Conservation (phyloP, 2,113 vertebrate genomes). For the Hemiscyllium ocellatum region DNA sequence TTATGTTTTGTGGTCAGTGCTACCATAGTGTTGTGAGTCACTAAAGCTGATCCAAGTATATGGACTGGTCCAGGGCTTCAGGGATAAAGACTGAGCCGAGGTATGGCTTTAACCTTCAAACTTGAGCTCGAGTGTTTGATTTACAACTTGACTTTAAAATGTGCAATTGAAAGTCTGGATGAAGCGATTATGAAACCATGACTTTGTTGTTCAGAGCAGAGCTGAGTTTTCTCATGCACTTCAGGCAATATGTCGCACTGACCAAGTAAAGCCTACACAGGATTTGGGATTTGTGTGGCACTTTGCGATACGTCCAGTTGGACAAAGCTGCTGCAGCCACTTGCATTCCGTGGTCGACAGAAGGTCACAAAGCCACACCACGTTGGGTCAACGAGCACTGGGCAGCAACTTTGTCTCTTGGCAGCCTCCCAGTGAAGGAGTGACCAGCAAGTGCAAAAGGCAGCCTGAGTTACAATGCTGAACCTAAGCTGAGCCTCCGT, state of each 20-base stretch:
- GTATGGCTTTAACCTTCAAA: background rate
- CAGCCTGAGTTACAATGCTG: background rate
- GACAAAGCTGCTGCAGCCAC: background rate
- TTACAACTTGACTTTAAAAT: background rate
- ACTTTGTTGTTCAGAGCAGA: background rate
- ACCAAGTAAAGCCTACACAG: background rate
- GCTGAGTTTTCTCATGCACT: background rate
- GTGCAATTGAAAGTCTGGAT: background rate
- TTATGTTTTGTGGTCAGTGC: background rate
- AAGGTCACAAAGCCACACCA: background rate
- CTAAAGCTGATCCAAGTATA: background rate
- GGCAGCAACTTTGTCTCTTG: background rate
- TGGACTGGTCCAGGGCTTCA: background rate
- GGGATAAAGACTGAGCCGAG: background rate
- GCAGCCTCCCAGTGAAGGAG: background rate
- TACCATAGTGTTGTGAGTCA: background rate
- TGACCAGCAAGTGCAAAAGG: background rate
- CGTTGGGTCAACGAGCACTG: background rate
- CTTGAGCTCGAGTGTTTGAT: background rate
- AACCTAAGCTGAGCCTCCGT: background rate
- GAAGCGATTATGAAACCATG: background rate
- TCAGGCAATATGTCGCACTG: background rate
- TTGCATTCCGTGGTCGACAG: background rate
- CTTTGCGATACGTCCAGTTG: background rate
- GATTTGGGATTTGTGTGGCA: background rate